Percentiles rank a stretch among this genome's conserved stretches.
These are phyloP conservation scores for Idaea aversata DNA, from an alignment of 2,888 invertebrate genomes.

Conservation along the genomic window DNA sequence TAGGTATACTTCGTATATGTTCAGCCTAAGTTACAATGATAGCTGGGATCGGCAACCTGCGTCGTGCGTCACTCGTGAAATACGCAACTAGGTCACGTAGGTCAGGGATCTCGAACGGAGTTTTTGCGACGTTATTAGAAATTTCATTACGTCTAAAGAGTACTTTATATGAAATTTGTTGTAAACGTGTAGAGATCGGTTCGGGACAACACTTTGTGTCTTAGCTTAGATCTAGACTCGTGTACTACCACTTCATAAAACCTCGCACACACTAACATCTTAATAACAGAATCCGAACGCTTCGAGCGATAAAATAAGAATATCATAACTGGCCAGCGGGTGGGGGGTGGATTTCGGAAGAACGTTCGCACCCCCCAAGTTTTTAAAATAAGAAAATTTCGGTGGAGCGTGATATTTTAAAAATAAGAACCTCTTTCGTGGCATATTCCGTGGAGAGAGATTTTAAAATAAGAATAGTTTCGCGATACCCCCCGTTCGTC, in stretches of 20 bases:
- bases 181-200: constrained; percentile 36
- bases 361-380: constrained; percentile 72
- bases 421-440: constrained; percentile 79
- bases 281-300: constrained; percentile 78
- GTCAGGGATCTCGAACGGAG: constrained; percentile 49
- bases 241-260: constrained; percentile 57
- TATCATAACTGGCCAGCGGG: constrained; percentile 76
- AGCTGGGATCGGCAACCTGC: constrained; percentile 13
- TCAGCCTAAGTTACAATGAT: constrained; percentile 26
- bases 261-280: constrained; percentile 71
- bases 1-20: constrained; percentile 16
- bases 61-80: constrained; percentile 25
- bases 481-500: constrained; percentile 72
- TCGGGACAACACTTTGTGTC: constrained; percentile 47
- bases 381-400: constrained; percentile 79
- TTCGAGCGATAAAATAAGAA: constrained; percentile 78
- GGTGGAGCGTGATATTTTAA: constrained; percentile 80
- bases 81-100: constrained; percentile 53
- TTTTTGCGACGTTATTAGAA: constrained; percentile 47
- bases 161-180: constrained; percentile 31
- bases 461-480: constrained; percentile 81
- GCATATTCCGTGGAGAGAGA: constrained; percentile 79
- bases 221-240: constrained; percentile 42
- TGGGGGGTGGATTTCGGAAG: constrained; percentile 71
- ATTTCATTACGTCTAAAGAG: constrained; percentile 40